Evolutionary conservation across 2,888 invertebrate genomes (phyloP).

Genomic region (Schizotus pectinicornis): DNA sequence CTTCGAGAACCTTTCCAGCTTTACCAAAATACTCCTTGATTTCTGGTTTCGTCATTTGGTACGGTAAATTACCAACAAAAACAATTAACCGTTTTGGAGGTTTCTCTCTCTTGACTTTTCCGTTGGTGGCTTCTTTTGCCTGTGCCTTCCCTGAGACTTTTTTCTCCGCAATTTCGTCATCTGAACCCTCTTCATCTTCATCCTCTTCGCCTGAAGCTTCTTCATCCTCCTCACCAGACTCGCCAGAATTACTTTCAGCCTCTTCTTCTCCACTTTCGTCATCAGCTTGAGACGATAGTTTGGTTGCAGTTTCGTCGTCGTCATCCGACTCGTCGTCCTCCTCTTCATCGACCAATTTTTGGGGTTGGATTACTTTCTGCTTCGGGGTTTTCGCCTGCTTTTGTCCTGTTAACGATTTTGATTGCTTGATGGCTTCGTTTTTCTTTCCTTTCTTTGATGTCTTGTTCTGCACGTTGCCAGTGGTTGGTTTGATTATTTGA

Average conservation of each 20-base stretch:
- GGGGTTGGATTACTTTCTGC: not conserved
- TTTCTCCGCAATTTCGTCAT: conserved; percentile 1
- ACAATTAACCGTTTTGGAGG: conserved; percentile 52
- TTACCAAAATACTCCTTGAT: conserved; percentile 58
- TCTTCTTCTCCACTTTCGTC: not conserved
- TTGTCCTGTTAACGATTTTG: not conserved
- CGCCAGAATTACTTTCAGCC: conserved; percentile 11
- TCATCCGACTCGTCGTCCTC: too few relatives aligned
- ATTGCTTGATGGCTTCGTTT: not conserved
- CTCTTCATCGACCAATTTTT: too few relatives aligned
- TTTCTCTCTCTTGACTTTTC: conserved; percentile 34
- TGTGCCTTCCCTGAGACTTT: conserved; percentile 3
- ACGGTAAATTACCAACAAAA: conserved; percentile 60
- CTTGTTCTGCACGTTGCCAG: not conserved
- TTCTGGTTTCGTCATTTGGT: conserved; percentile 51
- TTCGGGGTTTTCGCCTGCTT: not conserved
- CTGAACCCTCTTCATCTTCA: conserved; percentile 11
- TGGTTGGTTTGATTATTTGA: not conserved
- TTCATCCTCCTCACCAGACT: conserved; percentile 2
- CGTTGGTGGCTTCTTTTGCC: not conserved
- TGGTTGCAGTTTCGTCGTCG: too few relatives aligned
- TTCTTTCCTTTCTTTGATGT: not conserved
- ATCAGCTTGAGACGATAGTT: too few relatives aligned
- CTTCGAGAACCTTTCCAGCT: conserved; percentile 51
- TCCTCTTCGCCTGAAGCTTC: conserved; percentile 12